Evolutionary conservation across 2,888 invertebrate genomes (phyloP).

Genomic region (Microplitis manilae): DNA sequence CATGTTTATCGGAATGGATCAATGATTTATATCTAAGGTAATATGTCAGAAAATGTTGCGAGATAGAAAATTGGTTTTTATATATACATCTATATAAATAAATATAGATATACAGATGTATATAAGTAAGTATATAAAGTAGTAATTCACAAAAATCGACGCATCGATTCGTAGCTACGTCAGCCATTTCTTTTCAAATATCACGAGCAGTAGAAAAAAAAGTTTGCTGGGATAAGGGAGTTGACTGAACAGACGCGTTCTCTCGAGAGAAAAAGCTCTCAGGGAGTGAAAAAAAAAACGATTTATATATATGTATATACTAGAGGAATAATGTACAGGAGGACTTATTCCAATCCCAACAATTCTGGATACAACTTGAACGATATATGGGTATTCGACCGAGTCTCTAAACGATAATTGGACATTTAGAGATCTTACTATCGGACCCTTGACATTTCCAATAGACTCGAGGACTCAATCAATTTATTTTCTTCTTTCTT

Average conservation of each 20-base stretch:
- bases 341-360: conserved; percentile 6
- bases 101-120: background rate
- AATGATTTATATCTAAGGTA: background rate
- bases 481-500: background rate
- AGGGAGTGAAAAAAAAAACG: conserved; percentile 6
- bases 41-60: conserved; percentile 11
- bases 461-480: background rate
- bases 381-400: conserved; percentile 15
- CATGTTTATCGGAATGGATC: conserved; percentile 19
- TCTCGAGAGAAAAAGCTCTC: conserved; percentile 18
- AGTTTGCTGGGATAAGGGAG: conserved; percentile 21
- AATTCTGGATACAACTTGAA: conserved; percentile 9
- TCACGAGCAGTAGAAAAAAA: conserved; percentile 22
- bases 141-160: conserved; percentile 36
- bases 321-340: background rate
- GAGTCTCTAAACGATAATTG: conserved; percentile 17
- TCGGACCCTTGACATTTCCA: background rate
- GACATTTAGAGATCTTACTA: background rate
- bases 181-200: conserved; percentile 36
- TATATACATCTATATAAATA: background rate
- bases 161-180: conserved; percentile 38
- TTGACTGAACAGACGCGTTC: conserved; percentile 27
- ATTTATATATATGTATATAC: background rate
- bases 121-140: conserved; percentile 4
- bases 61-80: conserved; percentile 16